Conservation (phyloP, 1,140 invertebrate species). For the Vollenhovia emeryi region DNA sequence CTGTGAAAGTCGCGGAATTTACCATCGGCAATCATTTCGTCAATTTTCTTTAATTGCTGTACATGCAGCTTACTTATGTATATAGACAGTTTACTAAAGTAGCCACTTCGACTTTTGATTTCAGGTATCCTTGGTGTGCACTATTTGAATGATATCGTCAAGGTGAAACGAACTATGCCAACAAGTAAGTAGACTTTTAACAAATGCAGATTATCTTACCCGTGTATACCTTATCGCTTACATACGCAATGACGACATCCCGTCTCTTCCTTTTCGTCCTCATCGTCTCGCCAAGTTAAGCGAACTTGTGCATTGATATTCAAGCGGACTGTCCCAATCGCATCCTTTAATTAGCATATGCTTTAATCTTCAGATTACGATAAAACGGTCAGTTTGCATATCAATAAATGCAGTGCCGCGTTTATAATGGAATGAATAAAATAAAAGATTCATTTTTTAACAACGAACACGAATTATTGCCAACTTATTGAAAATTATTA, state of each 20-base stretch:
- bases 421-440: neutral
- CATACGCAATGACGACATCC: neutral
- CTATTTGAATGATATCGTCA: conserved; percentile 46
- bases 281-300: neutral
- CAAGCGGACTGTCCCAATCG: conserved; percentile 5
- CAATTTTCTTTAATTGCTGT: neutral
- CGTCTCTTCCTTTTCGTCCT: conserved; percentile 12
- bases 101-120: conserved; percentile 64
- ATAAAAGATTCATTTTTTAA: neutral
- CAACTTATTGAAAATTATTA: neutral
- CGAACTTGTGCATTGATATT: conserved; percentile 21
- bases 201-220: conserved; percentile 25
- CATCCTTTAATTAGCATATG: conserved; percentile 33
- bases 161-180: conserved; percentile 59
- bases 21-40: neutral
- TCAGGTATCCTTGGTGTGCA: conserved; percentile 65
- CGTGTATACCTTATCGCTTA: neutral
- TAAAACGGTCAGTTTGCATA: neutral
- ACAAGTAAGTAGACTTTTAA: conserved; percentile 63
- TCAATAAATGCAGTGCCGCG: neutral
- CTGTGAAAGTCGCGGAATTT: neutral
- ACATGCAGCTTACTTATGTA: neutral
- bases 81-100: neutral
- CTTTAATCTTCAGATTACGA: conserved; percentile 16
- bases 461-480: neutral